phyloP scores from a whole-genome alignment of 2,888 invertebrate species.

The Cosmopolites sordidus region DNA sequence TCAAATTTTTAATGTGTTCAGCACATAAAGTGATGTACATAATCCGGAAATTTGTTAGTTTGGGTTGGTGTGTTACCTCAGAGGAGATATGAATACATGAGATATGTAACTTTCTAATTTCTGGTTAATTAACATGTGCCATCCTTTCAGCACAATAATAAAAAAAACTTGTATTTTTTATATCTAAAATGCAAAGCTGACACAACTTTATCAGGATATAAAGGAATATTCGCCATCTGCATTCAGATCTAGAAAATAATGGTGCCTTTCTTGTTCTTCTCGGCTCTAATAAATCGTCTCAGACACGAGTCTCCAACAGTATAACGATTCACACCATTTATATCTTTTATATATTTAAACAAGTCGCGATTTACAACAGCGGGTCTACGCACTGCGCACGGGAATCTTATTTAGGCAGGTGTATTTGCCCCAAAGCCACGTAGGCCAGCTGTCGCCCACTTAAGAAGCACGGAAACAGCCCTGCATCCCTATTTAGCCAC shows the following conservation, averaged over 20 bases:
- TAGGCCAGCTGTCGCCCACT: conserved; percentile 15
- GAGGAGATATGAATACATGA: too few relatives aligned
- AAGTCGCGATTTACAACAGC: conserved; percentile 23
- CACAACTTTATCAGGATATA: too few relatives aligned
- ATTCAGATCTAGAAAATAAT: neutral
- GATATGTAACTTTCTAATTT: too few relatives aligned
- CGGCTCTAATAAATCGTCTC: neutral
- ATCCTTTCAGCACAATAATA: too few relatives aligned
- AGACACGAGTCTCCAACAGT: too few relatives aligned
- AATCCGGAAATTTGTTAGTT: too few relatives aligned
- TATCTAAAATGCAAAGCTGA: too few relatives aligned
- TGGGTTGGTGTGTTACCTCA: too few relatives aligned
- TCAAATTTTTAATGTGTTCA: too few relatives aligned
- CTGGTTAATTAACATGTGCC: too few relatives aligned
- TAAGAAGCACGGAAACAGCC: conserved; percentile 7
- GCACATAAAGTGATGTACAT: too few relatives aligned
- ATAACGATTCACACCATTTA: neutral
- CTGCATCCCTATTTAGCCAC: conserved; percentile 23
- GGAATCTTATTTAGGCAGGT: conserved; percentile 25
- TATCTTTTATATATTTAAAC: conserved; percentile 11
- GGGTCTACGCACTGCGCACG: conserved; percentile 11
- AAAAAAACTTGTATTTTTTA: too few relatives aligned
- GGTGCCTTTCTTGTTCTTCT: neutral
- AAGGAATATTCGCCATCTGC: neutral
- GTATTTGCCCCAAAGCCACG: conserved; percentile 19